A percentile compares a stretch with the other conserved stretches of the same genome.
phyloP scores from a whole-genome alignment of 2,113 vertebrate species.

The Deroptyus accipitrinus region DNA sequence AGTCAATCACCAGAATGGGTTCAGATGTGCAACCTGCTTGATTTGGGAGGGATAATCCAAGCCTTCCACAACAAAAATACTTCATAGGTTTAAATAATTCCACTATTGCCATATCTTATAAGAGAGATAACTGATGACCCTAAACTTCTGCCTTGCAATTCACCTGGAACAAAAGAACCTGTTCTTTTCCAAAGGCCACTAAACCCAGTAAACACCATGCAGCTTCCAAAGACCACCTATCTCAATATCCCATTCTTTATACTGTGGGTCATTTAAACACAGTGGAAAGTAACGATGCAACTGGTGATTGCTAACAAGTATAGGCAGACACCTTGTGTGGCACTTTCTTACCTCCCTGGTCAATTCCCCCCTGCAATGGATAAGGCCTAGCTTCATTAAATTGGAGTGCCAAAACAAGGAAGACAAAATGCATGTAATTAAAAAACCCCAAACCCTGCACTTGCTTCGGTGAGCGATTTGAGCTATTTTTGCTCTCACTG shows the following conservation, averaged over 20 bases:
- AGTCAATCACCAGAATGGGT: neutral
- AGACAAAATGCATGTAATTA: neutral
- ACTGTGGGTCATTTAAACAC: neutral
- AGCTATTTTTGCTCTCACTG: neutral
- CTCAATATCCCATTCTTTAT: neutral
- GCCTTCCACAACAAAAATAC: neutral
- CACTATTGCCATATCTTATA: neutral
- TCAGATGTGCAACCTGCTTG: rapidly evolving
- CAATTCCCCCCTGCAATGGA: neutral
- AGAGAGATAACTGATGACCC: neutral
- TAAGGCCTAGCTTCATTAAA: neutral
- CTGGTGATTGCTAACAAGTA: neutral
- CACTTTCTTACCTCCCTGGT: neutral
- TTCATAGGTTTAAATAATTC: neutral
- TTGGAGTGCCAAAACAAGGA: neutral
- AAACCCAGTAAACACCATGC: neutral
- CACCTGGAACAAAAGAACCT: neutral
- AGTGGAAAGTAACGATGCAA: neutral
- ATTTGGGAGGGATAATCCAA: neutral
- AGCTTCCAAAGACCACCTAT: neutral
- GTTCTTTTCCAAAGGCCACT: neutral
- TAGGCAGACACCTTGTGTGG: neutral
- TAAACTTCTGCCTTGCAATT: neutral
- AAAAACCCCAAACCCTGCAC: neutral
- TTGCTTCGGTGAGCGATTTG: neutral